Evolutionary conservation across 1,140 invertebrate species (phyloP).

Genomic region (Micrasema longulum): DNA sequence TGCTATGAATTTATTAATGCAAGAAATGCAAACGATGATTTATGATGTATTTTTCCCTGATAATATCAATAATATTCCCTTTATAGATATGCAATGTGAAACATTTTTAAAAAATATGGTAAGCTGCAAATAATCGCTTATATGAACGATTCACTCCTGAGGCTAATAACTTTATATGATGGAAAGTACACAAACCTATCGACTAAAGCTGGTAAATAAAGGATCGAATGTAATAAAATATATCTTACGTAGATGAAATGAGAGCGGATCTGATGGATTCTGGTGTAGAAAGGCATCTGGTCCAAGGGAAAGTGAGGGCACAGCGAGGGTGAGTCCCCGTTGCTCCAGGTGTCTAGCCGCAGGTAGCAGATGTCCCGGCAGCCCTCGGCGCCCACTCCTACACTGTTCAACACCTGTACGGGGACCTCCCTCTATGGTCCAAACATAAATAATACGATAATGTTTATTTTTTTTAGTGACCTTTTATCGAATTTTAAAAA

Average conservation of each 20-base stretch:
- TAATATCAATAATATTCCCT: too few relatives aligned
- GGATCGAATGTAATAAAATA: too few relatives aligned
- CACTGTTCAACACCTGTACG: conserved; percentile 73
- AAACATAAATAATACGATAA: conserved; percentile 46
- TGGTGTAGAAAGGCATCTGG: conserved; percentile 79
- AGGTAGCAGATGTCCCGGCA: conserved; percentile 77
- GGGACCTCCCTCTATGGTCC: conserved; percentile 73
- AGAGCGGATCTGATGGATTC: conserved; percentile 83
- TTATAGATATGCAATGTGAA: too few relatives aligned
- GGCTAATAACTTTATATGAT: too few relatives aligned
- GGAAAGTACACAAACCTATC: too few relatives aligned
- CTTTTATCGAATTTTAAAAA: neutral
- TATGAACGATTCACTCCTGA: too few relatives aligned
- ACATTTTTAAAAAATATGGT: too few relatives aligned
- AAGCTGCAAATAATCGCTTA: too few relatives aligned
- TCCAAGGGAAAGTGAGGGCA: conserved; percentile 73
- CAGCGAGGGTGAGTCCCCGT: conserved; percentile 59
- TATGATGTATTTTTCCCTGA: too few relatives aligned
- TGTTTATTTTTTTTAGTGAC: neutral
- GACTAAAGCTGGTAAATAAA: too few relatives aligned
- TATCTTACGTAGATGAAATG: conserved; percentile 87
- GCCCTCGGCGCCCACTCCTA: conserved; percentile 78
- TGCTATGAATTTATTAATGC: too few relatives aligned
- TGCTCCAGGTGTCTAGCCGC: conserved; percentile 71
- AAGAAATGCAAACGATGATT: too few relatives aligned